These are phyloP conservation scores for Leptopilina syphax DNA, from an alignment of 2,888 invertebrate species.

Conservation along the genomic window DNA sequence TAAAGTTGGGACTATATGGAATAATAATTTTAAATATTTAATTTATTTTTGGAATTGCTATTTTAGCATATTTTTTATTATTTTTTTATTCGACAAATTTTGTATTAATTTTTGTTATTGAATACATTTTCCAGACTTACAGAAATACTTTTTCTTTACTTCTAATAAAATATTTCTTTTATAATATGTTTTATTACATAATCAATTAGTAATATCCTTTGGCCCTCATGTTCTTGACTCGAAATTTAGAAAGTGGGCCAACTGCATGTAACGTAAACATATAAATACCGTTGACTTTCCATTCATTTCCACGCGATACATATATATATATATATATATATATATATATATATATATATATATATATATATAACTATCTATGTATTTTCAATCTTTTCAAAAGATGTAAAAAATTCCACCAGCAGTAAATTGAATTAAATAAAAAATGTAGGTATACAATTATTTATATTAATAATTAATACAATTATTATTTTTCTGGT, in stretches of 20 bases:
- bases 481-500: too few species aligned
- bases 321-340: not conserved
- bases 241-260: constrained; percentile 19
- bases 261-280: constrained; percentile 7
- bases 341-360: too few species aligned
- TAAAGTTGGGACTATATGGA: too few species aligned
- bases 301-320: not conserved
- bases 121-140: not conserved
- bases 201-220: not conserved
- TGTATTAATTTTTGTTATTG: not conserved
- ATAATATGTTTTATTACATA: not conserved
- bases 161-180: too few species aligned
- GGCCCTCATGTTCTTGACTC: not conserved
- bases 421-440: too few species aligned
- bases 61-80: not conserved
- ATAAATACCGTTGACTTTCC: constrained; percentile 1
- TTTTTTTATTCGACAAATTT: not conserved
- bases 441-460: too few species aligned
- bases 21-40: too few species aligned
- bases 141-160: too few species aligned
- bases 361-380: not conserved
- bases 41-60: not conserved
- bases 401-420: not conserved
- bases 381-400: not conserved
- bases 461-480: too few species aligned